Base-by-base conservation (phyloP, 2,888 invertebrate species). In the Timema cristinae region DNA sequence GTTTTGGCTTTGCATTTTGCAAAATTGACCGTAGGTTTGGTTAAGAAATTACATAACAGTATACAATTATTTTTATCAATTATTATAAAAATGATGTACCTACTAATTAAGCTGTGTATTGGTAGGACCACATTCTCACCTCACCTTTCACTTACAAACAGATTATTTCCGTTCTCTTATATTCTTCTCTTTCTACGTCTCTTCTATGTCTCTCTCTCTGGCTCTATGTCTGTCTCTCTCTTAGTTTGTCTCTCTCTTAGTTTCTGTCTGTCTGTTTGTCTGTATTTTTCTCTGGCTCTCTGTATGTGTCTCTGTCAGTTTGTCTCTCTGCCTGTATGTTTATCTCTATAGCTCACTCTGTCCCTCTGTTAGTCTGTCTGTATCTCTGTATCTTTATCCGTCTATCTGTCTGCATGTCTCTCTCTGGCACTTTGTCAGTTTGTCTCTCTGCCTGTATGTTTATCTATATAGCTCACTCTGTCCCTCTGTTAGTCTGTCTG, bases 361-460 rank as follows among this genome's bases (percentile, higher is more conserved):
- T 11, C 68, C 11, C 16, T 69, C n/a, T 15, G 56, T 69, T 50
- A 13, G 32, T 32, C 71, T 13, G 50, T 47, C 47, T 32, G 50
- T 69, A 47, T 8, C 11, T 51, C 32, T 47, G 68, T 66, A 1
- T 32, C 32, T 32, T 4, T 32, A 4, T 32, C 32, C 1, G 32
- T 32, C 32, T 32, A 4, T 32, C 32, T 32, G 2, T 32, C 32
- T 32, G n/a, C n/a, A n/a, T n/a, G n/a, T n/a, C n/a, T n/a, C n/a
- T n/a, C n/a, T n/a, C n/a, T n/a, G n/a, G n/a, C 71, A 50, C 71
- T 61, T 50, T 32, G n/a, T 16, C 15, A 50, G 61, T 69, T 59
- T 54, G 48, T 16, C 69, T 54, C 32, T 13, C 69, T 32, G 2
- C 6, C 61, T 15, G 32, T 32, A 0, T 2, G 13, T n/a, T 50